These are phyloP conservation scores for Maccullochella peelii DNA, from an alignment of 2,113 vertebrate genomes.

Conservation along the genomic window DNA sequence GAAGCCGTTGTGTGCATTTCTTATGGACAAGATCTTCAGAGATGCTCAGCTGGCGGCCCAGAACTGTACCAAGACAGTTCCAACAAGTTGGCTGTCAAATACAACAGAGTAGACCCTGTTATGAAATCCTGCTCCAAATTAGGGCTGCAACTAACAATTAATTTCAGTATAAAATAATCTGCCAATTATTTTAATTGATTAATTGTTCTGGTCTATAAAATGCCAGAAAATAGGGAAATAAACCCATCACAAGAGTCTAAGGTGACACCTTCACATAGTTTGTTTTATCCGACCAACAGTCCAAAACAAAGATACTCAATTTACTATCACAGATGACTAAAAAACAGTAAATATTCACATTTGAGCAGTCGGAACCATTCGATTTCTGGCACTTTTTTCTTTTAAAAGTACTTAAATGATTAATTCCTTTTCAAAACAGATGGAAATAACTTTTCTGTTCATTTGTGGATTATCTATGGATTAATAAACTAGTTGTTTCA, in stretches of 20 bases:
- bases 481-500: neutral
- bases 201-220: neutral
- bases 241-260: neutral
- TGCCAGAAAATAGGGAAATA: neutral
- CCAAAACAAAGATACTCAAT: neutral
- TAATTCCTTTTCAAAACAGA: neutral
- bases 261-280: neutral
- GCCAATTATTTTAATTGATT: neutral
- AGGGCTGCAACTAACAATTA: neutral
- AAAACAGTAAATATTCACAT: neutral
- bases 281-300: neutral
- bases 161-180: neutral
- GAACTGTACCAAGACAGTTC: neutral
- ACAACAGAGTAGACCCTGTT: neutral
- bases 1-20: neutral
- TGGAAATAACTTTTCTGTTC: neutral
- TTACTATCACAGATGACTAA: neutral
- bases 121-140: conserved; percentile 2
- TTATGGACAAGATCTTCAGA: neutral
- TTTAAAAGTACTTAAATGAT: neutral
- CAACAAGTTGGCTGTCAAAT: neutral
- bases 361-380: too few species aligned
- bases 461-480: neutral
- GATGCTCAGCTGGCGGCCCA: too few species aligned
- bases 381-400: too few species aligned